Evolutionary conservation across 2,797 vertebrate genomes (phyloP).

Genomic region (Enteromius radiatus): DNA sequence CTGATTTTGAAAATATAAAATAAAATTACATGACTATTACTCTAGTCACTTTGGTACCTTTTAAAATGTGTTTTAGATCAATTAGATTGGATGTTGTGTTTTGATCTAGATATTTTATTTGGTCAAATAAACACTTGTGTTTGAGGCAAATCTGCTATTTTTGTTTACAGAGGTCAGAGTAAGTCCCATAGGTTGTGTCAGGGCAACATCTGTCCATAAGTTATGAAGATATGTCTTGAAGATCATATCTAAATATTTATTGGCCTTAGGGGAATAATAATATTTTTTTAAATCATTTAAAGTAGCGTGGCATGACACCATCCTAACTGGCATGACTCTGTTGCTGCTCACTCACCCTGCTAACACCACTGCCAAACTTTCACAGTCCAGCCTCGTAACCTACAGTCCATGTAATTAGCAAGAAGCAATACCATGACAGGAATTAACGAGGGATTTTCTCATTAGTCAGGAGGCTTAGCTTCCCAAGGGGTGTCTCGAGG

Average conservation of each 20-base stretch:
- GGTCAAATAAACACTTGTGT: background rate
- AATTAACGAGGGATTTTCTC: slow-evolving; percentile 53
- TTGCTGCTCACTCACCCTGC: slow-evolving; percentile 8
- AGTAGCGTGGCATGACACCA: background rate
- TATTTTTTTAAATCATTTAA: background rate
- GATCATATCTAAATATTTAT: background rate
- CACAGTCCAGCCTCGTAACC: slow-evolving; percentile 17
- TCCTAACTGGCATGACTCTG: background rate
- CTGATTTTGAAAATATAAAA: no score
- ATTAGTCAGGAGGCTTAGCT: slow-evolving; percentile 44
- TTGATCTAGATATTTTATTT: background rate
- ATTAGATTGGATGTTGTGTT: background rate
- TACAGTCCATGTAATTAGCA: slow-evolving; percentile 46
- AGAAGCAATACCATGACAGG: slow-evolving; percentile 41
- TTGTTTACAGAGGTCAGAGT: background rate
- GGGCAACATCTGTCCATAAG: background rate
- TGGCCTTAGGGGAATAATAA: background rate
- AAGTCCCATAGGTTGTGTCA: slow-evolving; percentile 19
- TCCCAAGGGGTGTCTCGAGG: slow-evolving; percentile 22
- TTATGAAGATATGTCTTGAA: background rate
- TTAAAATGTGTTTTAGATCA: background rate
- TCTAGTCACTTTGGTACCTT: background rate
- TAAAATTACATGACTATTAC: no score
- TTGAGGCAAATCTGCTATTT: background rate
- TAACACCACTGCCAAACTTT: slow-evolving; percentile 9